Percentiles rank a stretch among this genome's conserved stretches.
phyloP scores from a whole-genome alignment of 1,140 invertebrate species.

The Papilio xuthus region DNA sequence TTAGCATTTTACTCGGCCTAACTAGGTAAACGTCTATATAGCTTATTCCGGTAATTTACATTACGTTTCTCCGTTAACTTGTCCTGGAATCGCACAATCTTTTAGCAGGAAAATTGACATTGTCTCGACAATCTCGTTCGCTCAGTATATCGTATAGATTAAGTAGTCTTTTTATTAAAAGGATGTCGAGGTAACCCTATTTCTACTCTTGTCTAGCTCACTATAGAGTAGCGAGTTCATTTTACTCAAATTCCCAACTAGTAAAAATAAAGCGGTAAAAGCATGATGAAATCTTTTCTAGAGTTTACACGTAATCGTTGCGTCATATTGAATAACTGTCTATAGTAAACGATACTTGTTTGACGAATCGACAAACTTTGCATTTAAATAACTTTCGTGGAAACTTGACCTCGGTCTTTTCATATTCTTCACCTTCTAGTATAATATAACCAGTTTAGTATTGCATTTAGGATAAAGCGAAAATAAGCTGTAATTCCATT shows the following conservation, averaged over 20 bases:
- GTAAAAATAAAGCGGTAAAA: constrained; percentile 1
- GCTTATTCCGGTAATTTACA: neutral
- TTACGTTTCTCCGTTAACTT: neutral
- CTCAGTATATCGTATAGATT: neutral
- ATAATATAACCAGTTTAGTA: neutral
- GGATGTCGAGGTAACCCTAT: neutral
- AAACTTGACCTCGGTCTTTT: constrained; percentile 6
- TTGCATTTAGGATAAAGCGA: neutral
- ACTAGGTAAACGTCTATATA: constrained; percentile 31
- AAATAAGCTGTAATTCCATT: neutral
- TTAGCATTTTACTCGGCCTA: constrained; percentile 39
- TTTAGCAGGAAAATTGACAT: too few relatives aligned
- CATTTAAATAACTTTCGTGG: neutral
- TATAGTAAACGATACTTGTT: neutral
- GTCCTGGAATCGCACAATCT: neutral
- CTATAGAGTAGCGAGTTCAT: neutral
- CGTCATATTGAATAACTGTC: constrained; percentile 14
- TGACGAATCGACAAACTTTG: neutral
- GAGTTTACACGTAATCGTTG: neutral
- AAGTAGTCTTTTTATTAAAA: neutral
- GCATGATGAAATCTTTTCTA: neutral
- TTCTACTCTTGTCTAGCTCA: neutral
- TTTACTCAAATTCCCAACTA: neutral
- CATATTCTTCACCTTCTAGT: neutral
- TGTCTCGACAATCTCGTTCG: neutral